Percentiles rank a stretch among this genome's conserved stretches.
Conservation (phyloP, 2,888 invertebrate genomes). For the Leptinotarsa juncta region DNA sequence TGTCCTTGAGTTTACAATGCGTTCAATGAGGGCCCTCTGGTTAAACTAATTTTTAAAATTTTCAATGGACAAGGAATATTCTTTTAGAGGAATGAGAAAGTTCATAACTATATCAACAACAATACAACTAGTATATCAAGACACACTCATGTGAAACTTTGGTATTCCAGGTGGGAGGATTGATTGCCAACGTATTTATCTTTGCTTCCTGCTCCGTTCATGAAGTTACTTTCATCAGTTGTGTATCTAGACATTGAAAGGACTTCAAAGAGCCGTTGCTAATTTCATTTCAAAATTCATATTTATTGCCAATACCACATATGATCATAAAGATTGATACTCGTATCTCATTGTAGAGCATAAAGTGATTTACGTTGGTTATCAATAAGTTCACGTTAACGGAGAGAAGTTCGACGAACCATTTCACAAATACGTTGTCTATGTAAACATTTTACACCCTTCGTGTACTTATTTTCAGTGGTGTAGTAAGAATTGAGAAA, state of each 20-base stretch:
- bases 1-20: no score
- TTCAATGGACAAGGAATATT: no score
- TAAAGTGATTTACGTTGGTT: slow-evolving; percentile 1
- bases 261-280: slow-evolving; percentile 23
- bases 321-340: slow-evolving; percentile 13
- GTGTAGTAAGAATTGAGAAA: background rate
- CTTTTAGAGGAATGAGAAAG: no score
- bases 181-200: background rate
- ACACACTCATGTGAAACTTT: no score
- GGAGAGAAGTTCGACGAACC: slow-evolving; percentile 18
- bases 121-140: no score
- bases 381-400: slow-evolving; percentile 18
- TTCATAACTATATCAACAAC: no score
- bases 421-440: slow-evolving; percentile 1
- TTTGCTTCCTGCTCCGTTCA: slow-evolving; percentile 6
- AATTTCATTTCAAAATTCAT: slow-evolving; percentile 20
- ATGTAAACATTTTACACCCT: slow-evolving; percentile 6
- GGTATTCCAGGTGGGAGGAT: background rate
- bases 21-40: no score
- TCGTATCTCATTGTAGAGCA: slow-evolving; percentile 10
- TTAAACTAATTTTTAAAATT: no score
- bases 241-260: background rate
- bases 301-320: slow-evolving; percentile 13
- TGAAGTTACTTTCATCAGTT: background rate
- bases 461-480: background rate